Evolutionary conservation across 2,113 vertebrate genomes (phyloP).

Genomic region (Microcebus ravelobensis): DNA sequence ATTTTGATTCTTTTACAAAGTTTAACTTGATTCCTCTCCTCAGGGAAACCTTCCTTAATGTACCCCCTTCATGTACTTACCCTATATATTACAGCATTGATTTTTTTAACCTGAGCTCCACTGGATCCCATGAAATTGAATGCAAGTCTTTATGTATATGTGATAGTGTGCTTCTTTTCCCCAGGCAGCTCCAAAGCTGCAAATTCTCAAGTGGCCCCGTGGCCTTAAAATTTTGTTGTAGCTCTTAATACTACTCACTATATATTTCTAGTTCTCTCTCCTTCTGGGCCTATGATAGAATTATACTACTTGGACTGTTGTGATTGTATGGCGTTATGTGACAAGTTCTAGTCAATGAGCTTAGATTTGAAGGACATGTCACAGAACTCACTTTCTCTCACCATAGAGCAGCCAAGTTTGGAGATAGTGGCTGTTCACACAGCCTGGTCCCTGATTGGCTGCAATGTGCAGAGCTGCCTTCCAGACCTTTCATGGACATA

Average conservation of each 20-base stretch:
- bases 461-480: not conserved
- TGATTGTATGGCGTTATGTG: not conserved
- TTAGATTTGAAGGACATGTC: not conserved
- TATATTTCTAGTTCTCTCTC: not conserved
- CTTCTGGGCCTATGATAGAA: not conserved
- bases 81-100: not conserved
- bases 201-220: not conserved
- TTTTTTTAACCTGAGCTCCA: not conserved
- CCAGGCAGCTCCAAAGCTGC: not conserved
- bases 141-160: not conserved
- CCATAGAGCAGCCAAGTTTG: not conserved
- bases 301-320: not conserved
- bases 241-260: not conserved
- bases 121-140: not conserved
- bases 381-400: not conserved
- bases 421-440: not conserved
- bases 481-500: not conserved
- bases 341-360: not conserved
- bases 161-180: not conserved
- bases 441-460: not conserved
- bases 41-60: not conserved
- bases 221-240: not conserved
- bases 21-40: not conserved
- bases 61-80: not conserved
- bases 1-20: not conserved